Base-by-base conservation (phyloP, 2,113 vertebrate species). In the Melanerpes aurifrons region DNA sequence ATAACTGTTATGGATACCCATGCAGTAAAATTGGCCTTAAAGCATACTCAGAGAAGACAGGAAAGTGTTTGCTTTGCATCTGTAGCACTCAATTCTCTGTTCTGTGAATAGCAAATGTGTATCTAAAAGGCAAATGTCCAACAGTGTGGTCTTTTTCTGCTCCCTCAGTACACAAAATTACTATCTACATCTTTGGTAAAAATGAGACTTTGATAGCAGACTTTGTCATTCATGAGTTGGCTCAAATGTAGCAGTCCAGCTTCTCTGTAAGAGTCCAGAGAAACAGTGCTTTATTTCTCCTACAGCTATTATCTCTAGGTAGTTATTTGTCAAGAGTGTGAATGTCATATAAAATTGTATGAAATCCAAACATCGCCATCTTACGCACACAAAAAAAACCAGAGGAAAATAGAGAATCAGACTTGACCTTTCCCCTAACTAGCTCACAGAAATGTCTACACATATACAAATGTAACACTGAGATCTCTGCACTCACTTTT, bases 121-220 rank as follows among this genome's bases (percentile, higher is more conserved):
- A 75, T 75, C 26, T 83, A 56, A 94, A 96, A 91, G 82, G 91
- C 94, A 94, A 73, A 87, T 83, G 58, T 94, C 94, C 87, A 94
- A 96, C 48, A 81, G 19, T 4, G 12, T 25, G 29, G 28, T 5
- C 43, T 85, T 58, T 90, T 87, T 32, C 68, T 67, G 19, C 19
- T 87, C 74, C 9, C 26, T 95, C 78, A 63, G n/a, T 89, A 72
- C 47, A 76, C 35, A 76, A 92, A 89, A 93, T 92, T 82, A 45
- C 77, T 78, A 47, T 86, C 83, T 75, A 92, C 76, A 58, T 92
- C 86, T 86, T 31, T 13, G 18, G 32, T 43, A 83, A 84, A 81
- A 95, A 93, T 58, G 28, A 68, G 66, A 79, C 15, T 87, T 77
- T 70, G 50, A 95, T 17, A 84, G 74, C 73, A 85, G 74, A 89